Conservation (phyloP, 2,888 invertebrate species). For the Caenorhabditis uteleia region DNA sequence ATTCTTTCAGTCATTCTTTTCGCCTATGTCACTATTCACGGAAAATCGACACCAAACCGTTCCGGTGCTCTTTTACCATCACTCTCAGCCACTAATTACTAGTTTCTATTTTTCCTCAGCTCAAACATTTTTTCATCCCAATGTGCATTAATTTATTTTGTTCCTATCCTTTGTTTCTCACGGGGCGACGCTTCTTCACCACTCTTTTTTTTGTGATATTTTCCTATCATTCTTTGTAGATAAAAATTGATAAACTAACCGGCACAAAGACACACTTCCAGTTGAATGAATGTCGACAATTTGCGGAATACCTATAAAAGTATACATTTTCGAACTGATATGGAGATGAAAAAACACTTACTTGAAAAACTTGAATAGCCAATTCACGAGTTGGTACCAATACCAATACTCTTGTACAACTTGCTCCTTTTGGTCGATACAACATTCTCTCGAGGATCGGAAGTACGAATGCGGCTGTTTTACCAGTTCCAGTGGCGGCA, state of each 20-base stretch:
- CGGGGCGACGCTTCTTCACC: background rate
- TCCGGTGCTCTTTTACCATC: conserved; percentile 62
- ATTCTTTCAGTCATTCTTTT: conserved; percentile 55
- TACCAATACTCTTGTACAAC: conserved; percentile 82
- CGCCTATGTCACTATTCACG: conserved; percentile 60
- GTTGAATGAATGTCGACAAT: conserved; percentile 82
- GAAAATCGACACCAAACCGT: conserved; percentile 64
- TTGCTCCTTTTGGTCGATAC: conserved; percentile 78
- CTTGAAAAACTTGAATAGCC: conserved; percentile 95
- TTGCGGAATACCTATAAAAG: conserved; percentile 81
- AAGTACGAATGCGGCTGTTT: conserved; percentile 98
- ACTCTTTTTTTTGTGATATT: conserved; percentile 1
- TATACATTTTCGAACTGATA: conserved; percentile 3
- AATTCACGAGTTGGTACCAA: conserved; percentile 95
- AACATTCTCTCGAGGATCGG: conserved; percentile 91
- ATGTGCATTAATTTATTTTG: conserved; percentile 18
- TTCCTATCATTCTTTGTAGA: background rate
- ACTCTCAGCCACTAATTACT: conserved; percentile 45
- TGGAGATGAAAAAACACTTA: conserved; percentile 70
- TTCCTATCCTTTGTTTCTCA: background rate
- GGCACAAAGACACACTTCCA: conserved; percentile 69
- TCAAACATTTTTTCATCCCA: conserved; percentile 15
- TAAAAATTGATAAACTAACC: conserved; percentile 44
- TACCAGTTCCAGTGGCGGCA: conserved; percentile 92
- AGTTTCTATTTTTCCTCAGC: conserved; percentile 1